Base-by-base conservation (phyloP, 2,888 invertebrate genomes). In the Cheilosia variabilis region DNA sequence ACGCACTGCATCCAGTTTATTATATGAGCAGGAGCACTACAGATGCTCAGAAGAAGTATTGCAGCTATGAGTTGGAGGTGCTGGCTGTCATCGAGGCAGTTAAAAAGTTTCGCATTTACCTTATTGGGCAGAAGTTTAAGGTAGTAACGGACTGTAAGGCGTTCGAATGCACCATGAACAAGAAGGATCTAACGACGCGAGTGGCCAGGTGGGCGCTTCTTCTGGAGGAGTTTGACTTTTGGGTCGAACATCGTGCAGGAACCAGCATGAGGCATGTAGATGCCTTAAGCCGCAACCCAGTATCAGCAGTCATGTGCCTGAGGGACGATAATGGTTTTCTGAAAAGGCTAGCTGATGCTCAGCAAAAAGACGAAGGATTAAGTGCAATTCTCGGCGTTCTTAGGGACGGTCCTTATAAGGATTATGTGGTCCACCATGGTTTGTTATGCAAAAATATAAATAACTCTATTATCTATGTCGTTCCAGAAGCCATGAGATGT, bases 211-310 rank as follows among this genome's bases (percentile, higher is more conserved):
- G 24, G 24, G 24, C 24, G 5, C 24, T 24, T 5, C 24, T 24
- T 24, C 24, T 24, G 0, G 24, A 24, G 24, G 24, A 24, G 24
- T 24, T 43, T 53, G 87, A 88, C 34, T 52, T 87, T 24, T 24
- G 24, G 24, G 76, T 87, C 13, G 88, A 88, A 57, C 88, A 88
- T 77, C 72, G 87, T 17, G 55, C 83, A 22, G 87, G 87, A 5
- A 73, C 60, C 17, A 65, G 73, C 24, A 87, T 88, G 87, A 79
- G 58, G 34, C 88, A 89, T 53, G 87, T 87, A 0, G 88, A 89
- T 58, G 88, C 87, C 1, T 55, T 88, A 17, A 88, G 88, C 34
- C 72, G 88, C 27, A 76, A 76, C 45, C 88, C 88, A 0, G 55
- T 55, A 3, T 24, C 50, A 19, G 50, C 17, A 19, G 50, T 50